Evolutionary conservation across 35 echinoderm and acorn worm genomes (phyloP).

Genomic region (Lytechinus pictus): DNA sequence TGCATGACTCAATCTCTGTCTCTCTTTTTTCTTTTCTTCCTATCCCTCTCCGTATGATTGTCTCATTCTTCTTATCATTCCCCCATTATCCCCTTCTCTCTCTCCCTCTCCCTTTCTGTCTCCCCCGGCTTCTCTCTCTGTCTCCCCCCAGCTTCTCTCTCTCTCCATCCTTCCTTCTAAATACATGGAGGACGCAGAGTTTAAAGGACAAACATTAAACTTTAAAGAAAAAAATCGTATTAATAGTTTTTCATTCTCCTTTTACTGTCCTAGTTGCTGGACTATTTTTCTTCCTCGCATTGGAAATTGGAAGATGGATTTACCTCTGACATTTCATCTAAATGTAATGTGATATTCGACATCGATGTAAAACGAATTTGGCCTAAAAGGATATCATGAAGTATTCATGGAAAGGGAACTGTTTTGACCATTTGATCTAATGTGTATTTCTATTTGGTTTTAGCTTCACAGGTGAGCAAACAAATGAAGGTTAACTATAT

Average conservation of each 20-base stretch:
- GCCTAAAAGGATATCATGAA: slow-evolving; percentile 18
- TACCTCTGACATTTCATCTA: background rate
- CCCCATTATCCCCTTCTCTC: no score
- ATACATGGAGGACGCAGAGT: background rate
- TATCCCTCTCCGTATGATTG: background rate
- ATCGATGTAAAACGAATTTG: slow-evolving; percentile 19
- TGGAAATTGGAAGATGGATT: background rate
- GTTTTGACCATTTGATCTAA: slow-evolving; percentile 9
- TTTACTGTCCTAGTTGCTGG: background rate
- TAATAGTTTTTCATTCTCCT: background rate
- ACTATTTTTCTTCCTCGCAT: background rate
- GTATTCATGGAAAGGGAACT: background rate
- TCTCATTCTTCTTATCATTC: background rate
- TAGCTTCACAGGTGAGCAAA: background rate
- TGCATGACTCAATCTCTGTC: no score
- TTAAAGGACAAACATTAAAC: background rate
- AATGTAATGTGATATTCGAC: slow-evolving; percentile 13
- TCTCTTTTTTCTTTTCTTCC: no score
- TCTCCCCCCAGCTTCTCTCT: background rate
- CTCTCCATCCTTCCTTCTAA: background rate
- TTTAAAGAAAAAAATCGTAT: background rate
- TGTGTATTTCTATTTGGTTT: background rate
- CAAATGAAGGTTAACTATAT: background rate
- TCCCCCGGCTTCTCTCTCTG: background rate
- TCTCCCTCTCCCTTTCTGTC: no score